Conservation (phyloP, 2,888 invertebrate species). For the Lasioglossum vierecki region DNA sequence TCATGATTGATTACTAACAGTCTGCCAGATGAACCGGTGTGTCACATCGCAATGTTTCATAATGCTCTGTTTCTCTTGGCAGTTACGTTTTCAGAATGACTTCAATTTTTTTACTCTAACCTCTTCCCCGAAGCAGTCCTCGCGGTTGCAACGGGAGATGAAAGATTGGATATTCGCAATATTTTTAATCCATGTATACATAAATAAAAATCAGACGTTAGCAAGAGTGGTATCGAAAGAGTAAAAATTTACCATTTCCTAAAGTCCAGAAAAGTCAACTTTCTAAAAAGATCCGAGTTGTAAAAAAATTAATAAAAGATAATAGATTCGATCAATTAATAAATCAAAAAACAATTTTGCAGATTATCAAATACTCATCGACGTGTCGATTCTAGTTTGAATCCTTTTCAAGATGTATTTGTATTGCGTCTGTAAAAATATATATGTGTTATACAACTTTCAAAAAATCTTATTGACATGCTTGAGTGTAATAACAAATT, state of each 20-base stretch:
- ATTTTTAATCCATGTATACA: background rate
- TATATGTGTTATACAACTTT: too few relatives aligned
- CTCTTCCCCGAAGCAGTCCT: background rate
- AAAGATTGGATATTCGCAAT: background rate
- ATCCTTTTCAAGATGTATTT: too few relatives aligned
- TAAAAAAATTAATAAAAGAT: background rate
- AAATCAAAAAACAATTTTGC: too few relatives aligned
- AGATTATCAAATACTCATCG: too few relatives aligned
- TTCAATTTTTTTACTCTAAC: slow-evolving; percentile 18
- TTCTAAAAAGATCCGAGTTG: background rate
- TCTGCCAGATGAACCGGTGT: slow-evolving; percentile 9
- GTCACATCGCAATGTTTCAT: slow-evolving; percentile 37
- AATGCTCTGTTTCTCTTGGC: slow-evolving; percentile 31
- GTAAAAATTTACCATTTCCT: background rate
- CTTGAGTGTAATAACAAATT: too few relatives aligned
- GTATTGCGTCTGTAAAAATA: too few relatives aligned
- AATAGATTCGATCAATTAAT: background rate
- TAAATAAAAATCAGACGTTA: background rate
- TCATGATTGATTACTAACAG: slow-evolving; percentile 51
- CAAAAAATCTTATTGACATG: too few relatives aligned
- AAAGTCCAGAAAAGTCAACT: background rate
- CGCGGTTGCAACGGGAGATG: background rate
- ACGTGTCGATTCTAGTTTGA: too few relatives aligned
- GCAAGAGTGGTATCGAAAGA: background rate
- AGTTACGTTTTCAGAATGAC: slow-evolving; percentile 27